A percentile compares a stretch with the other conserved stretches of the same genome.
Conservation (phyloP, 2,113 vertebrate species). For the Urocitellus parryii region DNA sequence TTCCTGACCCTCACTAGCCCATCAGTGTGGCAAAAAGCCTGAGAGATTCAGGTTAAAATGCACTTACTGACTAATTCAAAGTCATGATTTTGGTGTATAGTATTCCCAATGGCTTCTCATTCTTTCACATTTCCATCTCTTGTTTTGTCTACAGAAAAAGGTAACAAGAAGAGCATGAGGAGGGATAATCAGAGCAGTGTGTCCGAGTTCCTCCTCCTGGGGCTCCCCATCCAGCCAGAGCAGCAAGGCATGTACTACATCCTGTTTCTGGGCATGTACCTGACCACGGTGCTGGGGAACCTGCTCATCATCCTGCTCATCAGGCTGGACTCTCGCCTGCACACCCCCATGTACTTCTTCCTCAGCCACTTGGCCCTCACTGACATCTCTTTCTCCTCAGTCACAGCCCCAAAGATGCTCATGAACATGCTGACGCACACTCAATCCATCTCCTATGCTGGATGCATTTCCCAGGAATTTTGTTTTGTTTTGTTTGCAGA, state of each 20-base stretch:
- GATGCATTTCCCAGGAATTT: conserved; percentile 64
- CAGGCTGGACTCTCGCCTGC: conserved; percentile 53
- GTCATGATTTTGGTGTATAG: neutral
- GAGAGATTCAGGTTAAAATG: neutral
- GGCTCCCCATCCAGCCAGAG: neutral
- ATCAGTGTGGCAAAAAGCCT: neutral
- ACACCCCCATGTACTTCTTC: conserved; percentile 79
- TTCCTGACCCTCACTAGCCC: neutral
- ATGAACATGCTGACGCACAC: too few relatives aligned
- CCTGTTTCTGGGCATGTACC: conserved; percentile 52
- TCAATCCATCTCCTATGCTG: neutral
- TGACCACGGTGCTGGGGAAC: conserved; percentile 49
- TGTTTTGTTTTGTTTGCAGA: conserved; percentile 62
- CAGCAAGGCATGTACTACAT: neutral
- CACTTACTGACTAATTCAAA: neutral
- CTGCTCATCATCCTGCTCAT: conserved; percentile 74
- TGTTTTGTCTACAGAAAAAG: neutral
- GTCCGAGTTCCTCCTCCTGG: conserved; percentile 66
- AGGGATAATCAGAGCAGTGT: conserved; percentile 1
- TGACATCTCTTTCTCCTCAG: neutral
- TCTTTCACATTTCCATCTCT: neutral
- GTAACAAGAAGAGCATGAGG: neutral
- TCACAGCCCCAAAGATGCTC: too few relatives aligned
- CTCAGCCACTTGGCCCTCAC: conserved; percentile 73
- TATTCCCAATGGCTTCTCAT: neutral